Base-by-base conservation (phyloP, 2,797 vertebrate species). In the Nothura maculosa region DNA sequence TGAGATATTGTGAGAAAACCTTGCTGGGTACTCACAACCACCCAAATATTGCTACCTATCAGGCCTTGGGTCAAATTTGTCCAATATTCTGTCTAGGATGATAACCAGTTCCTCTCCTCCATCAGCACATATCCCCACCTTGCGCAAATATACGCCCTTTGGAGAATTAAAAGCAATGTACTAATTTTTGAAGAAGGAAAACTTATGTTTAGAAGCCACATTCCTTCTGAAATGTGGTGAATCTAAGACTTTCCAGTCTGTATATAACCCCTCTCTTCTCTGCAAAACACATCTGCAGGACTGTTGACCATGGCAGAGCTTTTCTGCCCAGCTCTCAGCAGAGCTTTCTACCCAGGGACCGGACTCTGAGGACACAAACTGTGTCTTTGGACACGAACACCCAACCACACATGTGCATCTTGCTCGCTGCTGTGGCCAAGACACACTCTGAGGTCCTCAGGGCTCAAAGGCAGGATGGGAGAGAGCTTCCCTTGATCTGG, bases 1-100 rank as follows among this genome's bases (percentile, higher is more conserved):
- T n/a, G 60, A 73, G 61, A 5, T 27, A 28, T 79, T 64, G 40
- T 8, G 18, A 78, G 62, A 66, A 40, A 16, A 58, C 14, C 19
- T 60, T 55, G 45, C 5, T 11, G 30, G 67, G 32, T 11, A n/a
- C 62, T n/a, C 75, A 50, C 28, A 81, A 34, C 38, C 63, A 74
- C 32, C 34, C 61, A 57, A 76, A 84, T 0, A 0, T 4, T 11
- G 1, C 47, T 10, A 38, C 34, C 34, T 25, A 6, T 30, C 12
- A 68, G 32, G 30, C 20, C 40, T 11, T 28, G 4, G 14, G 34
- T 6, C 55, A 38, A 9, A 48, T 4, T n/a, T 8, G 25, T 21
- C 28, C 0, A 0, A 9, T 28, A 50, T n/a, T 42, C 28, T 50
- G 52, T 15, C 30, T 4, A 13, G 38, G 16, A 67, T 12, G 52